Evolutionary conservation across 2,888 invertebrate species (phyloP).

Genomic region (Parelbella ahira): DNA sequence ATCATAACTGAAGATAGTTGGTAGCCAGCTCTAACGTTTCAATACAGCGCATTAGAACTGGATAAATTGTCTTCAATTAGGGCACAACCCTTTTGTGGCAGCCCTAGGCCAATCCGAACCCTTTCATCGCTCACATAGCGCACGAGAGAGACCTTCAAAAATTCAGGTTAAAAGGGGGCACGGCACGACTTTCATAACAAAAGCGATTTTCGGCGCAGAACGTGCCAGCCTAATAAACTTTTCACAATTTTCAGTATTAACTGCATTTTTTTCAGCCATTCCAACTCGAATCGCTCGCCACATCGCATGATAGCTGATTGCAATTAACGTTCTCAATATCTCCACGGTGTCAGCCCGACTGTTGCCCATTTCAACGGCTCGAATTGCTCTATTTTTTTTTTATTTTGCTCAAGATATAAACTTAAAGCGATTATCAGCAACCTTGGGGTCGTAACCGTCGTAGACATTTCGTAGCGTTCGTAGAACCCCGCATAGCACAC

Average conservation of each 20-base stretch:
- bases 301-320: constrained; percentile 50
- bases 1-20: no score
- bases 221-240: constrained; percentile 38
- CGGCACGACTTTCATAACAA: constrained; percentile 35
- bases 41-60: no score
- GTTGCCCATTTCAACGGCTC: constrained; percentile 29
- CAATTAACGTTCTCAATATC: constrained; percentile 53
- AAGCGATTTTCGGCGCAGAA: constrained; percentile 34
- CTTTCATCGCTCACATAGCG: constrained; percentile 11
- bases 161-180: constrained; percentile 27
- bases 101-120: constrained; percentile 5
- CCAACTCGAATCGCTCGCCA: constrained; percentile 30
- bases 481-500: no score
- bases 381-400: constrained; percentile 24
- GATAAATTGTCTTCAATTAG: no score
- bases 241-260: constrained; percentile 41
- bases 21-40: no score
- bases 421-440: constrained; percentile 7
- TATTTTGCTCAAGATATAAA: neutral
- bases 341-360: constrained; percentile 33
- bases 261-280: constrained; percentile 33
- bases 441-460: constrained; percentile 6
- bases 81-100: neutral
- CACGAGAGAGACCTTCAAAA: constrained; percentile 23
- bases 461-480: constrained; percentile 1